phyloP scores from a whole-genome alignment of 2,113 vertebrate genomes.

The Nothocercus julius region DNA sequence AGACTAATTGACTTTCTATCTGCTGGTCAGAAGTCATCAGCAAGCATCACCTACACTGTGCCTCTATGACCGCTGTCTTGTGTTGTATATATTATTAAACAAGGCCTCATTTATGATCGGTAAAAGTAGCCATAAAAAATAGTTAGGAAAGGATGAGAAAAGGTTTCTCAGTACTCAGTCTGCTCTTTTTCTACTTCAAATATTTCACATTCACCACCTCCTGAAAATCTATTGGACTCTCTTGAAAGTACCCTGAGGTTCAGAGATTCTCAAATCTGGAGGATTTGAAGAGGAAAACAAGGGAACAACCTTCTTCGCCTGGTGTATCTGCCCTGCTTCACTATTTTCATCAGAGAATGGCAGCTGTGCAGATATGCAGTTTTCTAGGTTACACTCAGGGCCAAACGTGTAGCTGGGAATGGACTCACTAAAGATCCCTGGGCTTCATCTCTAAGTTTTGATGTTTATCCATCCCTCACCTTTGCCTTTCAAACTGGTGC shows the following conservation, averaged over 20 bases:
- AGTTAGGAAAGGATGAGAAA: neutral
- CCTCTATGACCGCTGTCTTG: neutral
- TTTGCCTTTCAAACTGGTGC: neutral
- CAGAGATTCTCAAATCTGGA: neutral
- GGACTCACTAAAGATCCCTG: neutral
- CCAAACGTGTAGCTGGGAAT: neutral
- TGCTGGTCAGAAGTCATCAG: neutral
- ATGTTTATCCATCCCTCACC: neutral
- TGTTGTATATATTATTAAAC: neutral
- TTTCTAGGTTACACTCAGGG: neutral
- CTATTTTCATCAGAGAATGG: neutral
- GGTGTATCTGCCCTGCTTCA: neutral
- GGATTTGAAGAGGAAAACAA: neutral
- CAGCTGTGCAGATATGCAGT: rapidly evolving
- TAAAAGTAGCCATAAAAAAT: neutral
- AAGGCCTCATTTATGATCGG: neutral
- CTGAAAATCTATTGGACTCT: neutral
- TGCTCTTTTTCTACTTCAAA: neutral
- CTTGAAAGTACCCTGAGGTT: neutral
- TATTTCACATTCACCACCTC: neutral
- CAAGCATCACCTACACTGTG: neutral
- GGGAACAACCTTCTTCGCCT: rapidly evolving
- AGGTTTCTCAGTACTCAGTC: neutral
- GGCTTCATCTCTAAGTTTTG: neutral
- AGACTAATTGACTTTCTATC: neutral